A percentile compares a stretch with the other conserved stretches of the same genome.
These are phyloP conservation scores for Matsumurasca onukii DNA, from an alignment of 1,140 invertebrate species.

Conservation along the genomic window DNA sequence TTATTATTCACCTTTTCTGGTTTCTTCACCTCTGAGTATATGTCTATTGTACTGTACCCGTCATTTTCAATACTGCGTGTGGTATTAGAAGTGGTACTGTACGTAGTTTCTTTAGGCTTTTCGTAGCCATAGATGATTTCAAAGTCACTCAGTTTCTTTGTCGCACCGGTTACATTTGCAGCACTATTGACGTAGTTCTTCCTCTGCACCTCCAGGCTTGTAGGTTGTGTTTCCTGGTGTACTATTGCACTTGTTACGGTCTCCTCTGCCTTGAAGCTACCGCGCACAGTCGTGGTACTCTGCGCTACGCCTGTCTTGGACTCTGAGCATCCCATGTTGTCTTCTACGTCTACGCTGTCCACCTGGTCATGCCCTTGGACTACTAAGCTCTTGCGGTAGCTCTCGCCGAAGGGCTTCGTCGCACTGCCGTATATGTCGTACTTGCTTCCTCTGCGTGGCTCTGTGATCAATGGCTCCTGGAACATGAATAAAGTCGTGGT, in stretches of 20 bases:
- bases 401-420: constrained; percentile 35
- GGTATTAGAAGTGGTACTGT: background rate
- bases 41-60: constrained; percentile 8
- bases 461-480: background rate
- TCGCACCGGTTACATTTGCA: no score
- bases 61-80: no score
- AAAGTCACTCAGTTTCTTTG: background rate
- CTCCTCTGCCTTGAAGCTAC: background rate
- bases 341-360: background rate
- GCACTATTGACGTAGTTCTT: no score
- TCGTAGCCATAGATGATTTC: constrained; percentile 10
- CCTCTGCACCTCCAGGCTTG: no score
- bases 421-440: constrained; percentile 38
- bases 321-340: constrained; percentile 27
- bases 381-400: constrained; percentile 22
- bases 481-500: no score
- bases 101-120: background rate
- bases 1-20: background rate
- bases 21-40: constrained; percentile 17
- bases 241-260: background rate
- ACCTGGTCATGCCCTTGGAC: background rate
- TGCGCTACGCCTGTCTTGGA: constrained; percentile 27
- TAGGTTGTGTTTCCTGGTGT: no score
- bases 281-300: background rate
- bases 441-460: constrained; percentile 18